These are phyloP conservation scores for Lathronympha strigana DNA, from an alignment of 2,888 invertebrate genomes.

Conservation along the genomic window DNA sequence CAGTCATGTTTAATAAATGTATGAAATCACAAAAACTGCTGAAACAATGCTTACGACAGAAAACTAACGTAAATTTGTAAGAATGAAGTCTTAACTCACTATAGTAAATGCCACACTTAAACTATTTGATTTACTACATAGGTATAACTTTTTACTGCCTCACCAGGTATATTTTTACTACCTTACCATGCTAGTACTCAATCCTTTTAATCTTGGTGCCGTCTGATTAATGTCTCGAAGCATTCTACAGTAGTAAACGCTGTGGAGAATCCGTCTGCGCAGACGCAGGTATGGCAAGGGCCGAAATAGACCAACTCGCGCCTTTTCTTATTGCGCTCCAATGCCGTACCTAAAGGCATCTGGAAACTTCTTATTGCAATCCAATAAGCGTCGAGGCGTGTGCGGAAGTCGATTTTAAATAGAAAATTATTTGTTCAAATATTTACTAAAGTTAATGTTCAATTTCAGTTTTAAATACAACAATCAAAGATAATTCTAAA, in stretches of 20 bases:
- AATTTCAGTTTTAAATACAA: neutral
- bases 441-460: neutral
- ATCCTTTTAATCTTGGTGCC: constrained; percentile 31
- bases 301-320: constrained; percentile 33
- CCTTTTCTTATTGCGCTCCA: constrained; percentile 35
- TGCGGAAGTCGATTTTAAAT: constrained; percentile 24
- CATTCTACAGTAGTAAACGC: constrained; percentile 36
- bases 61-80: no score
- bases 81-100: no score
- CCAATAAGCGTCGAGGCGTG: constrained; percentile 18
- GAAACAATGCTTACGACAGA: no score
- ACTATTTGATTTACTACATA: no score
- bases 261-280: constrained; percentile 32
- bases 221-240: constrained; percentile 34
- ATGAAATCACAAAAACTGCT: no score
- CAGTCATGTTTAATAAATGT: no score
- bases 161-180: neutral
- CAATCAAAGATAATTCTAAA: neutral
- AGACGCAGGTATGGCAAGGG: constrained; percentile 31
- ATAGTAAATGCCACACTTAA: no score
- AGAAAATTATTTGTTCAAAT: neutral
- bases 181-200: neutral
- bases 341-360: constrained; percentile 19
- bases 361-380: constrained; percentile 33
- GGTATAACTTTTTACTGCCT: no score